Evolutionary conservation across 2,888 invertebrate genomes (phyloP).

Genomic region (Mythimna pallens): DNA sequence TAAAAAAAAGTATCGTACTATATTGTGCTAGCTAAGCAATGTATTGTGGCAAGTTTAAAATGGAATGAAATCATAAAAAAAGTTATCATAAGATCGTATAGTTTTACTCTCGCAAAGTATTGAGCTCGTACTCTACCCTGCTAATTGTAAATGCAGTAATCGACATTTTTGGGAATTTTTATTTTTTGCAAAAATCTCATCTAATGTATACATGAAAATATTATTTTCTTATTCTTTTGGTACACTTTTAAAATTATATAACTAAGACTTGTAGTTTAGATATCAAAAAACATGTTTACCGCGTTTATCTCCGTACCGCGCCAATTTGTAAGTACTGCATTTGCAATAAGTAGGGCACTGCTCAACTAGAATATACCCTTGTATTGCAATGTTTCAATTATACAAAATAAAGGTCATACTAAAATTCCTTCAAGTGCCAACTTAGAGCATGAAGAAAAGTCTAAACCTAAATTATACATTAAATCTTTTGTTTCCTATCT

Average conservation of each 20-base stretch:
- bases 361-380: conserved; percentile 8
- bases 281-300: no score
- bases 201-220: no score
- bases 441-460: neutral
- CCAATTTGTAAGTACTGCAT: no score
- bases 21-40: neutral
- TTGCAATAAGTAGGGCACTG: no score
- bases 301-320: no score
- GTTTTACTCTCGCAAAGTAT: neutral
- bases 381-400: neutral
- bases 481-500: neutral
- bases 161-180: no score
- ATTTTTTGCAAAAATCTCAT: no score
- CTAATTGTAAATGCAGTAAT: no score
- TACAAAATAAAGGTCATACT: neutral
- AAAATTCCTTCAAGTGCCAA: neutral
- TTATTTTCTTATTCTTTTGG: no score
- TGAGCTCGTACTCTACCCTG: neutral
- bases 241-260: no score
- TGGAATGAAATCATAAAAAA: neutral
- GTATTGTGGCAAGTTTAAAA: neutral
- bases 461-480: neutral
- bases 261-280: no score
- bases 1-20: neutral
- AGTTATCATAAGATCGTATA: neutral